Conservation (phyloP, 2,113 vertebrate genomes). For the Eleginops maclovinus region DNA sequence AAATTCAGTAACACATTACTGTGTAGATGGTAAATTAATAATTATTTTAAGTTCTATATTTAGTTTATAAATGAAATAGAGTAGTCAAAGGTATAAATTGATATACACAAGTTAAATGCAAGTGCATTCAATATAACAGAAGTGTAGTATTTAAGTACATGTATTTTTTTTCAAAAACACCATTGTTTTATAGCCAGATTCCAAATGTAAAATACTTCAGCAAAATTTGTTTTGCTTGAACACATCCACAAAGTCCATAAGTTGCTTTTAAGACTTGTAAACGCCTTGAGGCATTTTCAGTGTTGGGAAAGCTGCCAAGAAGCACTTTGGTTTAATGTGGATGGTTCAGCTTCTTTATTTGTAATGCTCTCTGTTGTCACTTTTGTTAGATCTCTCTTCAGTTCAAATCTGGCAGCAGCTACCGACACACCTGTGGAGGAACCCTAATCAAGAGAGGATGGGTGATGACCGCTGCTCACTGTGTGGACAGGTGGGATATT, state of each 20-base stretch:
- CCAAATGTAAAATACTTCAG: neutral
- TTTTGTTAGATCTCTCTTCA: conserved; percentile 81
- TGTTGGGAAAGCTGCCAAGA: neutral
- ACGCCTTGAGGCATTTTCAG: neutral
- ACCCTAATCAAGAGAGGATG: conserved; percentile 86
- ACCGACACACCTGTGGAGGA: conserved; percentile 89
- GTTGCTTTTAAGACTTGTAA: neutral
- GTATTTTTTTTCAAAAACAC: neutral
- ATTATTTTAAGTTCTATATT: too few relatives aligned
- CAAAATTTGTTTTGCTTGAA: neutral
- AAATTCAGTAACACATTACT: neutral
- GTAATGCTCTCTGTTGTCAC: neutral
- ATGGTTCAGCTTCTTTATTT: neutral
- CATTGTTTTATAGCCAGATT: too few relatives aligned
- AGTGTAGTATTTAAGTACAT: neutral
- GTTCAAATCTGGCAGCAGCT: conserved; percentile 74
- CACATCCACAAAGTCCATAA: neutral
- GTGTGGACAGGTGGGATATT: conserved; percentile 74
- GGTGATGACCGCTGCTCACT: conserved; percentile 92
- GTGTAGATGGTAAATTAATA: too few relatives aligned
- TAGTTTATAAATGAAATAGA: too few relatives aligned
- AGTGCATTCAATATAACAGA: too few relatives aligned
- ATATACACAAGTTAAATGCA: too few relatives aligned
- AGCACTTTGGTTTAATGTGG: neutral
- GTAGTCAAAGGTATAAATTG: too few relatives aligned